phyloP scores from a whole-genome alignment of 2,797 vertebrate species.

The Danio aesculapii region DNA sequence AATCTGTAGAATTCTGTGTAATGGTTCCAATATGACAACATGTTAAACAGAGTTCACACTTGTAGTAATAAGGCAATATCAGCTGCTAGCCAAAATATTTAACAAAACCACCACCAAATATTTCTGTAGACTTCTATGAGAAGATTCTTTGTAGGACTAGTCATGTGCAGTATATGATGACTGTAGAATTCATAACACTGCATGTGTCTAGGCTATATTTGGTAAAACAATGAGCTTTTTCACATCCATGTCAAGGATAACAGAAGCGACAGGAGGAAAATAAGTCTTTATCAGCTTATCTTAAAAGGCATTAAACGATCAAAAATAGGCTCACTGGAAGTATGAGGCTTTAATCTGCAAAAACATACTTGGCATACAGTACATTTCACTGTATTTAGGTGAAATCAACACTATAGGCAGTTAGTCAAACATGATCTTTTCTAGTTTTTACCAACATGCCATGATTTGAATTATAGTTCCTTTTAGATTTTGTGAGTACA shows the following conservation, averaged over 20 bases:
- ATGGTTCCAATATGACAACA: not conserved
- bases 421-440: too few species aligned
- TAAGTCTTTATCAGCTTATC: not conserved
- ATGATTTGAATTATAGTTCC: too few species aligned
- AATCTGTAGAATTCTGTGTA: not conserved
- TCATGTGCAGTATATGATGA: not conserved
- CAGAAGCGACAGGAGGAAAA: not conserved
- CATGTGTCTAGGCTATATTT: constrained; percentile 17
- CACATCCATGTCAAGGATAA: not conserved
- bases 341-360: too few species aligned
- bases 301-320: not conserved
- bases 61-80: not conserved
- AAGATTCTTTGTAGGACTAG: not conserved
- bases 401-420: too few species aligned
- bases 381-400: too few species aligned
- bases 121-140: not conserved
- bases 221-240: constrained; percentile 14
- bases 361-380: too few species aligned
- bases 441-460: too few species aligned
- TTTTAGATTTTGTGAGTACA: too few species aligned
- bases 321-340: not conserved
- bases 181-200: not conserved
- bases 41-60: not conserved
- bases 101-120: not conserved
- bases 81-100: not conserved